Percentiles rank a stretch among this genome's conserved stretches.
phyloP scores from a whole-genome alignment of 2,113 vertebrate genomes.

The Gallinago undulata region DNA sequence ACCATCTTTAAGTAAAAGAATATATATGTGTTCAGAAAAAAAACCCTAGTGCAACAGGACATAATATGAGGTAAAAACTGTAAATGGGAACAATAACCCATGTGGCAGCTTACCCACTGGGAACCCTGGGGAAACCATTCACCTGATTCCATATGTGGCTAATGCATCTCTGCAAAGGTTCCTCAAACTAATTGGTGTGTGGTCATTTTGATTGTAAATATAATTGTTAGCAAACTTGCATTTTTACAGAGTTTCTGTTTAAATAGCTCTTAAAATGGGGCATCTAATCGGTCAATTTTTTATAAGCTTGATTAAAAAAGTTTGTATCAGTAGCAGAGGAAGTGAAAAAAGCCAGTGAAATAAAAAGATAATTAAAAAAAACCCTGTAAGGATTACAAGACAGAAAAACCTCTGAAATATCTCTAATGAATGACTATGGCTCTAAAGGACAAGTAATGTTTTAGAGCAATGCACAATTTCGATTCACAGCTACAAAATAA shows the following conservation, averaged over 20 bases:
- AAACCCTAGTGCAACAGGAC: neutral
- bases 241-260: neutral
- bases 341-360: neutral
- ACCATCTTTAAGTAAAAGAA: neutral
- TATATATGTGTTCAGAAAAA: neutral
- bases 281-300: neutral
- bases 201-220: neutral
- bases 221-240: neutral
- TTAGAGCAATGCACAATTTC: neutral
- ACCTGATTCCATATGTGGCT: accelerated
- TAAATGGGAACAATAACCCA: neutral
- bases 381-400: neutral
- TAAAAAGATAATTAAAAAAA: neutral
- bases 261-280: neutral
- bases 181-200: neutral
- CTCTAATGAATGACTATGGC: neutral
- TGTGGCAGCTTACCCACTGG: neutral
- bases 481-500: neutral
- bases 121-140: neutral
- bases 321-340: neutral
- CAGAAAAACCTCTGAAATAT: neutral
- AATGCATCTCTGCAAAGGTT: neutral
- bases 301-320: neutral
- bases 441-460: neutral
- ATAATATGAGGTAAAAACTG: neutral